These are phyloP conservation scores for Malurus leucopterus DNA, from an alignment of 2,797 vertebrate species.

Conservation along the genomic window DNA sequence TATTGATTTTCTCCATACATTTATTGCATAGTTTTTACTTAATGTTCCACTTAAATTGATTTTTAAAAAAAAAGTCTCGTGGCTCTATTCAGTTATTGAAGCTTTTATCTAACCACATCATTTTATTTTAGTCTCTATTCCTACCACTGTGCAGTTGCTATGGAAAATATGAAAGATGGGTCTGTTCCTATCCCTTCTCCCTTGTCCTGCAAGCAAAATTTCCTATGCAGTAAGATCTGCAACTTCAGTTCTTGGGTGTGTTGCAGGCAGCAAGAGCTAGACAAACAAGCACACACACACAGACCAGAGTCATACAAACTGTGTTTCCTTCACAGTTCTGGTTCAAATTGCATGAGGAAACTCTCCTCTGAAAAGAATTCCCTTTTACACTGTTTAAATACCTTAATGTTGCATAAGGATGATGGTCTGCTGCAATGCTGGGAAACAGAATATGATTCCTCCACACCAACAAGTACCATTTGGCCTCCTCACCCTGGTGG, in stretches of 20 bases:
- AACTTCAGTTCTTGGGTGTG: not conserved
- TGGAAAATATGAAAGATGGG: constrained; percentile 25
- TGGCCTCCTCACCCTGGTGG: not conserved
- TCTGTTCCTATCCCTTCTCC: not conserved
- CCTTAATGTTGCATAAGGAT: fast-evolving
- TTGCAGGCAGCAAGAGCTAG: not conserved
- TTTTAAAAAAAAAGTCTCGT: not conserved
- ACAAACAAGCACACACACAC: not conserved
- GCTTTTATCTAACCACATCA: not conserved
- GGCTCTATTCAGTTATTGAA: constrained; percentile 34
- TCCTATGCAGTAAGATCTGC: not conserved
- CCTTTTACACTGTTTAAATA: not conserved
- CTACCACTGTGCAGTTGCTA: constrained; percentile 18
- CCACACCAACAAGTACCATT: not conserved
- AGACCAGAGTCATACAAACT: not conserved
- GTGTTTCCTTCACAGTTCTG: not conserved
- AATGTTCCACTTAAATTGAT: constrained; percentile 46
- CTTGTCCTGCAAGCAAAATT: not conserved
- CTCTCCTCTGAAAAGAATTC: not conserved
- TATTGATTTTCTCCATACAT: constrained; percentile 58
- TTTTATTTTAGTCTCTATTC: constrained; percentile 32
- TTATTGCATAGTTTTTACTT: constrained; percentile 57
- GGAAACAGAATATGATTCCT: not conserved
- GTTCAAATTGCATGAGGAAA: not conserved
- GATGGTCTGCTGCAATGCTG: not conserved